These are phyloP conservation scores for Neopipo cinnamomea DNA, from an alignment of 2,113 vertebrate species.

Conservation along the genomic window DNA sequence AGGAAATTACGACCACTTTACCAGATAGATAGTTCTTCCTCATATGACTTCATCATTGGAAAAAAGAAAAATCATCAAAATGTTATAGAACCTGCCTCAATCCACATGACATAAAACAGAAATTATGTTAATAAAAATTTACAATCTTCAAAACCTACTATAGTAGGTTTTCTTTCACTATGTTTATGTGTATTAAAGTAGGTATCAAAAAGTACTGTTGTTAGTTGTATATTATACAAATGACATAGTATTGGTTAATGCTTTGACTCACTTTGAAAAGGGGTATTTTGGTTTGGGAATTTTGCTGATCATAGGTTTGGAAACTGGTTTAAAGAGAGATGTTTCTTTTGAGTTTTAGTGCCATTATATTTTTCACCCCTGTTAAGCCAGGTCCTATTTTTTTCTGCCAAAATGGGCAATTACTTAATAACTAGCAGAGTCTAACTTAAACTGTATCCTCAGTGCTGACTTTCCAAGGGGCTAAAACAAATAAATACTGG, in stretches of 20 bases:
- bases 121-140: not conserved
- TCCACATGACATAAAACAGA: not conserved
- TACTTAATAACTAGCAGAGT: conserved; percentile 1
- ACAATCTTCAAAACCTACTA: not conserved
- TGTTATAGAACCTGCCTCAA: not conserved
- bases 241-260: not conserved
- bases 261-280: not conserved
- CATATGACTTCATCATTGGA: not conserved
- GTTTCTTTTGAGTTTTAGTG: not conserved
- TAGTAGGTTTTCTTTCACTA: not conserved
- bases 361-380: not conserved
- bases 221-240: not conserved
- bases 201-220: not conserved
- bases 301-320: not conserved
- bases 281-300: not conserved
- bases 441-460: not conserved
- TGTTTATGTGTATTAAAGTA: not conserved
- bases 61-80: not conserved
- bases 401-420: not conserved
- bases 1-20: not conserved
- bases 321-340: not conserved
- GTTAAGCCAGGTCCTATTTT: not conserved
- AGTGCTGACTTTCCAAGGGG: not conserved
- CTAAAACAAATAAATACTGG: not conserved
- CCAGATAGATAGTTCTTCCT: not conserved